A percentile compares a stretch with the other conserved stretches of the same genome.
Evolutionary conservation across 2,888 invertebrate species (phyloP).

Genomic region (Plebejus argus): DNA sequence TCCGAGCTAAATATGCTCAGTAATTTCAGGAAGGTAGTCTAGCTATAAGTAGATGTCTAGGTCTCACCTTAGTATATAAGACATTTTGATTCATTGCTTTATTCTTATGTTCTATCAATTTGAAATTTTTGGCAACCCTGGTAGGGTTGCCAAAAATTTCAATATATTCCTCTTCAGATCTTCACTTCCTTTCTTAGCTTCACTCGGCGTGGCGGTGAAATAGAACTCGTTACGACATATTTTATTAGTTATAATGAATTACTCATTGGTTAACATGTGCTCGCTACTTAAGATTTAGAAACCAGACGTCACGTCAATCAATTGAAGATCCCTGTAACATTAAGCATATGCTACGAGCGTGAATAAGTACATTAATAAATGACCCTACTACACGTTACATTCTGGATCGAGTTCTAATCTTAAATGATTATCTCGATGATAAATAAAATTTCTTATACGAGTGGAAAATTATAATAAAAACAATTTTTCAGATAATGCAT

Average conservation of each 20-base stretch:
- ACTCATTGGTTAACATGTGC: conserved; percentile 48
- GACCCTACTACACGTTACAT: conserved; percentile 47
- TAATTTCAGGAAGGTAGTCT: too few species aligned
- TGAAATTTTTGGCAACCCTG: not conserved
- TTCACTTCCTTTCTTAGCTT: conserved; percentile 21
- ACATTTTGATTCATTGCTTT: too few species aligned
- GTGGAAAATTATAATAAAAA: not conserved
- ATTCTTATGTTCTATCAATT: too few species aligned
- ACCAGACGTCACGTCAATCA: conserved; percentile 75
- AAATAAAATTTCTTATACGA: not conserved
- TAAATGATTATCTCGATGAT: not conserved
- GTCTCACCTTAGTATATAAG: too few species aligned
- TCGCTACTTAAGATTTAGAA: conserved; percentile 49
- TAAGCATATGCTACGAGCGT: conserved; percentile 71
- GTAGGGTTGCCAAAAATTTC: too few species aligned
- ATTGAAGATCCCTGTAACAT: conserved; percentile 68
- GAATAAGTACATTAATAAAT: conserved; percentile 62
- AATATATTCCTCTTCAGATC: not conserved
- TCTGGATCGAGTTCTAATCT: not conserved
- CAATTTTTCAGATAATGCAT: too few species aligned
- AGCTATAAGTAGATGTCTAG: too few species aligned
- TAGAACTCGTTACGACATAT: conserved; percentile 44
- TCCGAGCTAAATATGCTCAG: too few species aligned
- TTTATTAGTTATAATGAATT: conserved; percentile 48
- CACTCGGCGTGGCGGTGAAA: conserved; percentile 35